Conservation (phyloP, 2,797 vertebrate genomes). For the Orestias chungarensis region DNA sequence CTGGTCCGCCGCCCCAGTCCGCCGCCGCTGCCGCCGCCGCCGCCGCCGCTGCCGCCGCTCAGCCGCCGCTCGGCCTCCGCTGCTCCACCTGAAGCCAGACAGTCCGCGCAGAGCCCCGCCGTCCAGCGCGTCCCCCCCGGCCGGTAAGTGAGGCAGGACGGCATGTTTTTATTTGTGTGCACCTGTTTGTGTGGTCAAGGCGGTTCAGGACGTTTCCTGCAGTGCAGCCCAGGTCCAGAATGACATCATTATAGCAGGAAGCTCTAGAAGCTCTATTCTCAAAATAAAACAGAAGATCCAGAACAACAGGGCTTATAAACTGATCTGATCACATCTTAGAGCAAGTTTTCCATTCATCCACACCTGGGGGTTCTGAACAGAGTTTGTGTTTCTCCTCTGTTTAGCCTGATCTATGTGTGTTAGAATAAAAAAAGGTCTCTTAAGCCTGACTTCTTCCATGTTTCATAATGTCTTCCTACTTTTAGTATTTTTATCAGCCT, state of each 20-base stretch:
- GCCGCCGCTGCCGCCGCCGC: slow-evolving; percentile 45
- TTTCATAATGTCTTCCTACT: background rate
- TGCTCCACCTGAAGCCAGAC: background rate
- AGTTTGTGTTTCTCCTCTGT: background rate
- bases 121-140: slow-evolving; percentile 21
- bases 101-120: too few species aligned
- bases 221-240: slow-evolving; percentile 48
- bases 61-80: too few species aligned
- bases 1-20: slow-evolving; percentile 23
- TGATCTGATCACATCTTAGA: too few species aligned
- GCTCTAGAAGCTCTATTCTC: too few species aligned
- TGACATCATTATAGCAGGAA: slow-evolving; percentile 43
- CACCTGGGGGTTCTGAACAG: background rate
- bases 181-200: background rate
- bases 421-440: background rate
- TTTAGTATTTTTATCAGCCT: background rate
- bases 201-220: slow-evolving; percentile 47
- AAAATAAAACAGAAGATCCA: too few species aligned
- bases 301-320: background rate
- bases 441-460: background rate
- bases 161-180: background rate
- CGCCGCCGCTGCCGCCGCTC: too few species aligned
- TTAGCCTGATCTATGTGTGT: background rate
- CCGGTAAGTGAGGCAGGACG: slow-evolving; percentile 65
- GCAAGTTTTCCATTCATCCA: too few species aligned